Percentiles rank a stretch among this genome's conserved stretches.
Conservation (phyloP, 2,113 vertebrate species). For the human (Homo sapiens) region GRCh38 chr15:77633501-77634000, state of each 20-base stretch:
- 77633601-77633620: conserved; percentile 70
- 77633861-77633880: not conserved
- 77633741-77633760: not conserved
- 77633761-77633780: not conserved
- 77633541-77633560: not conserved
- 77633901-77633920: not conserved
- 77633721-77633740: not conserved
- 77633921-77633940: not conserved
- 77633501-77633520: not conserved
- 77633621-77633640: not conserved
- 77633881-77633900: not conserved
- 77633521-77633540: not conserved
- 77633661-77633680: conserved; percentile 60
- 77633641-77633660: not conserved
- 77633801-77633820: not conserved
- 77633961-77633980: not conserved
- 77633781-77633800: not conserved
- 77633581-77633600: conserved; percentile 7
- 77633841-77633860: not conserved
- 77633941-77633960: not conserved
- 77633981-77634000: not conserved
- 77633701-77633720: not conserved
- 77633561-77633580: not conserved
- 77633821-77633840: not conserved
- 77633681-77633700: not conserved